Percentiles rank a stretch among this genome's conserved stretches.
phyloP scores from a whole-genome alignment of 1,140 invertebrate species.

The Arion vulgaris region DNA sequence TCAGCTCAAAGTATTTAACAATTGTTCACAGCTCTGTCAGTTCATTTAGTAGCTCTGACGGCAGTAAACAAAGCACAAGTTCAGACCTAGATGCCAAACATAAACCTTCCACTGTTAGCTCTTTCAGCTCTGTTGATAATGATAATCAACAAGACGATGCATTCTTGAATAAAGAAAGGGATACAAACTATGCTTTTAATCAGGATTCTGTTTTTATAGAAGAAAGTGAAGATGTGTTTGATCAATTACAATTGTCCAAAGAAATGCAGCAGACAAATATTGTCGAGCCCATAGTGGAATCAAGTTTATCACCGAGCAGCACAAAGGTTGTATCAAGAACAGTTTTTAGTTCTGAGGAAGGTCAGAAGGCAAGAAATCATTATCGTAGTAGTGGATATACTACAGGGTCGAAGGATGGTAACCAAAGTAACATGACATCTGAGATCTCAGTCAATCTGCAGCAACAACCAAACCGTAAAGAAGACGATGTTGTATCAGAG shows the following conservation, averaged over 20 bases:
- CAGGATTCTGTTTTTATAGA: slow-evolving; percentile 2
- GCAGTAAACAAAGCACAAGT: not conserved
- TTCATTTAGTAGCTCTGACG: not conserved
- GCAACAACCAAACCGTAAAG: not conserved
- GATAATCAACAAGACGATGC: not conserved
- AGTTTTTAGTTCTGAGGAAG: not conserved
- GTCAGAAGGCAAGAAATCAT: not conserved
- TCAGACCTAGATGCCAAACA: not conserved
- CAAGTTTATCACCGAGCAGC: not conserved
- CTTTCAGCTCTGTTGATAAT: not conserved
- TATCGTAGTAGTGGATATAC: not conserved
- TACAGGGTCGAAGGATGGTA: not conserved
- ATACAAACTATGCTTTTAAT: not conserved
- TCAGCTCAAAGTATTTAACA: not conserved
- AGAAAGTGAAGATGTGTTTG: slow-evolving; percentile 4
- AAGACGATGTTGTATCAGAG: not conserved
- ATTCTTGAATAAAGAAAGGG: not conserved
- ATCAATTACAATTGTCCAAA: not conserved
- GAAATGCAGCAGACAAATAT: not conserved
- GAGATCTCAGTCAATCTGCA: not conserved
- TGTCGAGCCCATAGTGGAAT: not conserved
- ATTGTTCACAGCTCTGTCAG: not conserved
- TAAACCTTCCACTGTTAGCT: not conserved
- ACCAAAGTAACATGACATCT: not conserved
- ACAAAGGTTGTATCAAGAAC: not conserved